Base-by-base conservation (phyloP, 2,888 invertebrate genomes). In the Rhagium mordax region DNA sequence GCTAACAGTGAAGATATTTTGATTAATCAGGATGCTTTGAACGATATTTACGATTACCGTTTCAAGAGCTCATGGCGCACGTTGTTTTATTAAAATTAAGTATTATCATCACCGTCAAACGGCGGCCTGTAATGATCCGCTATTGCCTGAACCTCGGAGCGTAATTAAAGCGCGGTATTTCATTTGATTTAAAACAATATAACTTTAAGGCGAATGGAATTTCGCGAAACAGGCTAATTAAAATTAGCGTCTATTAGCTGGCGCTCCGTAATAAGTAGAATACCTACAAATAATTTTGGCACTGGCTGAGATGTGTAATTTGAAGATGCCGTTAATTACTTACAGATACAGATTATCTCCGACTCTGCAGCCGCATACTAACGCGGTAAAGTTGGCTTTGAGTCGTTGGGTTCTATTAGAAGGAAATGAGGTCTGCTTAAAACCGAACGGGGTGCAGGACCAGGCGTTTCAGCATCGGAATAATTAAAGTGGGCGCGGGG, bases 401-500 rank as follows among this genome's bases (percentile, higher is more conserved):
- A 55, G 24, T 55, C 47, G 29, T 88, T 24, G 87, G 83, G 24
- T 24, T 24, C 3, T n/a, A n/a, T n/a, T 41, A 10, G 41, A n/a
- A 41, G 41, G n/a, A 4, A 41, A 41, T 41, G 41, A 41, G 41
- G 41, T 41, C 41, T 41, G 13, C 41, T 41, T 41, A 41, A 41
- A 41, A 41, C 41, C n/a, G 5, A 41, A 41, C 41, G 2, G 13
- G n/a, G n/a, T 41, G n/a, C 41, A 41, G 13, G 41, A 41, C 41
- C 41, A 41, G 41, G 41, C 41, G 41, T 41, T 13, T 41, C n/a
- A n/a, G 3, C 13, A 41, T 41, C n/a, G 41, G n/a, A 33, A n/a
- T 41, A 41, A 41, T 41, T 41, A 41, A n/a, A 41, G 41, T 41
- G 41, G 5, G 41, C 41, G n/a, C 41, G n/a, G n/a, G 1, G 13